Evolutionary conservation across 2,888 invertebrate genomes (phyloP).

Genomic region (Ophion obscuratus): DNA sequence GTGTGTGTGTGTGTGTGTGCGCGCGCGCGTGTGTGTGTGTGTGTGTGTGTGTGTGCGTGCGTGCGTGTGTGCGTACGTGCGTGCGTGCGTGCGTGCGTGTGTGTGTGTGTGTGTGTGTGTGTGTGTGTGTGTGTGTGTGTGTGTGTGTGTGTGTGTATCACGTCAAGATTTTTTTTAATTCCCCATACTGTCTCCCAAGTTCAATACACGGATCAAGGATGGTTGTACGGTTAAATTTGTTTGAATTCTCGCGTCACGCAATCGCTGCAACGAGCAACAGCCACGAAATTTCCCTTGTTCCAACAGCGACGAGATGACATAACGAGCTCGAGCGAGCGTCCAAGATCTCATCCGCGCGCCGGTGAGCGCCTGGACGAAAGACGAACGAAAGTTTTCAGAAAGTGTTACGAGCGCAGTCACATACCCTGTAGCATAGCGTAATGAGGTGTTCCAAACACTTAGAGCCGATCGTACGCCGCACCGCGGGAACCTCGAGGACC

Average conservation of each 20-base stretch:
- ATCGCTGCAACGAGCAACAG: slow-evolving; percentile 25
- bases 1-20: too few relatives aligned
- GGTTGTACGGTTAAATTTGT: not conserved
- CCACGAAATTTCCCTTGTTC: slow-evolving; percentile 42
- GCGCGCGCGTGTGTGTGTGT: too few relatives aligned
- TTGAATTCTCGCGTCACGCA: slow-evolving; percentile 12
- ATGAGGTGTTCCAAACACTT: slow-evolving; percentile 62
- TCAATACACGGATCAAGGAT: not conserved
- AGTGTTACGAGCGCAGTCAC: slow-evolving; percentile 63
- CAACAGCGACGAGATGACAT: slow-evolving; percentile 46
- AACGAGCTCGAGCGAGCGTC: slow-evolving; percentile 47
- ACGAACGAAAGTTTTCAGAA: slow-evolving; percentile 67
- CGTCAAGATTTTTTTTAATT: not conserved
- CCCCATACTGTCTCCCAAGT: not conserved
- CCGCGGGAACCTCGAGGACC: slow-evolving; percentile 21
- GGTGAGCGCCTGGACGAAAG: slow-evolving; percentile 33
- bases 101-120: too few relatives aligned
- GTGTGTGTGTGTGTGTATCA: too few relatives aligned
- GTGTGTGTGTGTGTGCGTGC: too few relatives aligned
- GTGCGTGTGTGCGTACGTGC: too few relatives aligned
- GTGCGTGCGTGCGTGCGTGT: too few relatives aligned
- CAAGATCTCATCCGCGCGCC: slow-evolving; percentile 52
- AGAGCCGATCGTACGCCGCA: slow-evolving; percentile 45
- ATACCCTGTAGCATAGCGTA: slow-evolving; percentile 22
- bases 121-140: too few relatives aligned